Evolutionary conservation across 2,113 vertebrate genomes (phyloP).

Genomic region (Psammodynastes pulverulentus): DNA sequence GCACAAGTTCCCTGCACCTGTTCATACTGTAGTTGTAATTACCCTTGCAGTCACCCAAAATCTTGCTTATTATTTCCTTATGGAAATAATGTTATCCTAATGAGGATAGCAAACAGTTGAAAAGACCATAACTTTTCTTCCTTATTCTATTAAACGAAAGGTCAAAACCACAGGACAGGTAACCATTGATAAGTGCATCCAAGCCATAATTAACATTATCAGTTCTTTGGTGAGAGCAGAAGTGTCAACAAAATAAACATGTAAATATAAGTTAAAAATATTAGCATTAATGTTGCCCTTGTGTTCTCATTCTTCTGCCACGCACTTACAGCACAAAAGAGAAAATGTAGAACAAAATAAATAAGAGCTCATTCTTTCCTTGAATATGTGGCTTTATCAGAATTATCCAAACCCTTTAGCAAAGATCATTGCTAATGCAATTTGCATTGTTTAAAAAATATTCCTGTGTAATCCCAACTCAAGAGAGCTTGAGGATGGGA

Average conservation of each 20-base stretch:
- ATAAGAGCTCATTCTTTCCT: slow-evolving; percentile 1
- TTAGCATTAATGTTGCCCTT: slow-evolving; percentile 22
- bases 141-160: slow-evolving; percentile 42
- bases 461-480: background rate
- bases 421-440: background rate
- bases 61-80: slow-evolving; percentile 42
- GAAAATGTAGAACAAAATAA: slow-evolving; percentile 41
- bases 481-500: background rate
- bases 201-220: slow-evolving; percentile 49
- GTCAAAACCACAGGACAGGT: slow-evolving; percentile 30
- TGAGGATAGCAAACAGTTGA: slow-evolving; percentile 19
- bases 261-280: slow-evolving; percentile 29
- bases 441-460: background rate
- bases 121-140: slow-evolving; percentile 30
- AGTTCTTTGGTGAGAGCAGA: slow-evolving; percentile 34
- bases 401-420: background rate
- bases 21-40: slow-evolving; percentile 56
- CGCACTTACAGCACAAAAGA: slow-evolving; percentile 26
- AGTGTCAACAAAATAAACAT: slow-evolving; percentile 30
- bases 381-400: background rate
- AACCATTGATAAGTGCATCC: slow-evolving; percentile 27
- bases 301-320: slow-evolving; percentile 22
- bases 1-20: slow-evolving; percentile 48
- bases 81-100: slow-evolving; percentile 12
- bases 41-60: slow-evolving; percentile 51